These are phyloP conservation scores for Drosophila flavopinicola DNA, from an alignment of 2,888 invertebrate genomes.

Conservation along the genomic window DNA sequence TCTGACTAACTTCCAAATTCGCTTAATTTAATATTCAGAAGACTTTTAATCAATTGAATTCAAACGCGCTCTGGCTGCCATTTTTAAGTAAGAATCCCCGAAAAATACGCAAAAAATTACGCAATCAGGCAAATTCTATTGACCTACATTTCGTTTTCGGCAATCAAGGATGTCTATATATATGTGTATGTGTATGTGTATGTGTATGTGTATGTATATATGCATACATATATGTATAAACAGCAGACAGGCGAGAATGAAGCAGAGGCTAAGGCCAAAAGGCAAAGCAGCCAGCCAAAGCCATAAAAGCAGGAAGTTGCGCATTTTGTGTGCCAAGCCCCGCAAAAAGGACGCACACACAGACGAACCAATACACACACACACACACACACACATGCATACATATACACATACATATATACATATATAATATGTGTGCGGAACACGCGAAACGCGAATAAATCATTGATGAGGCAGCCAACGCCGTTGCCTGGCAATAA, in stretches of 20 bases:
- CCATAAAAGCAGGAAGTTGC: slow-evolving; percentile 75
- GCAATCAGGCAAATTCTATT: slow-evolving; percentile 65
- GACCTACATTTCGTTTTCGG: slow-evolving; percentile 70
- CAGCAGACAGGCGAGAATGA: slow-evolving; percentile 38
- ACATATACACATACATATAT: slow-evolving; percentile 3
- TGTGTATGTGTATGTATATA: slow-evolving; percentile 4
- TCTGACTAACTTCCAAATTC: too few relatives aligned
- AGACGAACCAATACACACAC: slow-evolving; percentile 19
- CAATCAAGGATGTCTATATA: slow-evolving; percentile 63
- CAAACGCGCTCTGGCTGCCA: slow-evolving; percentile 2
- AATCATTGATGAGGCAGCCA: slow-evolving; percentile 71
- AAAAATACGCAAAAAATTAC: slow-evolving; percentile 49
- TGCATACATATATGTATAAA: slow-evolving; percentile 3
- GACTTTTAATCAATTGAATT: slow-evolving; percentile 16
- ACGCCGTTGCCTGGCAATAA: slow-evolving; percentile 17
- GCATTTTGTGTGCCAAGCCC: slow-evolving; percentile 64
- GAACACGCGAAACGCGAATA: slow-evolving; percentile 75
- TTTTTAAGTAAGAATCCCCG: slow-evolving; percentile 13
- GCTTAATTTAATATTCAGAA: neutral
- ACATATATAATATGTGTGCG: slow-evolving; percentile 30
- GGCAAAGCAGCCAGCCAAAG: slow-evolving; percentile 45
- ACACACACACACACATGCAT: slow-evolving; percentile 17
- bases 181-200: slow-evolving; percentile 15
- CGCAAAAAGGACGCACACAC: slow-evolving; percentile 42
- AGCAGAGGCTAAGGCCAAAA: slow-evolving; percentile 37